Base-by-base conservation (phyloP, 2,888 invertebrate species). In the Tuberolachnus salignus region DNA sequence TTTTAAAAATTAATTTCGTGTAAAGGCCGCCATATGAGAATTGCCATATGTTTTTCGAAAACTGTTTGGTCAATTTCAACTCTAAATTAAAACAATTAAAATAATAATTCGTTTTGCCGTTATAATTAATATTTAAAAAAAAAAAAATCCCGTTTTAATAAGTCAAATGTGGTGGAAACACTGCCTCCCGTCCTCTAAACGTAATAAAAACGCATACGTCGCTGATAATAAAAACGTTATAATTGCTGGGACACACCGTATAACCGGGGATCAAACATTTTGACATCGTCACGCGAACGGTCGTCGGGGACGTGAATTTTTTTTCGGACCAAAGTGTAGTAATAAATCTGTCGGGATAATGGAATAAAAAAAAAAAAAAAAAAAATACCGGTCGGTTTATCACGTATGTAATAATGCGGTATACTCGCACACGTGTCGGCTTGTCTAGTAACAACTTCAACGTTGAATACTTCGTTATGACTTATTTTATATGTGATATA, bases 351-450 rank as follows among this genome's bases (percentile, higher is more conserved):
- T 26, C 46, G 9, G 13, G n/a, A 46, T 23, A 66, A 23, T 1
- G 21, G 16, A 11, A 49, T 23, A 46, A 71, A 57, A 70, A 69
- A 67, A 69, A 69, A 34, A 51, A 69, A 14, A 66, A 69, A 69
- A 34, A 51, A 69, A 16, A 2, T 16, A 67, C 21, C 19, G 9
- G 26, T 34, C 13, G 10, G 19, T 23, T 44, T 1, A 57, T 70
- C 59, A 34, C 34, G 34, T 34, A 34, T 34, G 6, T 34, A 34
- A 26, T 26, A 71, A 49, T n/a, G 16, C 9, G n/a, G 46, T 26
- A 57, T 46, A n/a, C 34, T 34, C 34, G 34, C n/a, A n/a, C 46
- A 26, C 23, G 59, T 46, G 70, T 46, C 46, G 16, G 46, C 3
- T 46, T 71, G 53, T 59, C 13, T 59, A 26, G n/a, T n/a, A n/a